Base-by-base conservation (phyloP, 2,113 vertebrate genomes). In the Carettochelys insculpta region DNA sequence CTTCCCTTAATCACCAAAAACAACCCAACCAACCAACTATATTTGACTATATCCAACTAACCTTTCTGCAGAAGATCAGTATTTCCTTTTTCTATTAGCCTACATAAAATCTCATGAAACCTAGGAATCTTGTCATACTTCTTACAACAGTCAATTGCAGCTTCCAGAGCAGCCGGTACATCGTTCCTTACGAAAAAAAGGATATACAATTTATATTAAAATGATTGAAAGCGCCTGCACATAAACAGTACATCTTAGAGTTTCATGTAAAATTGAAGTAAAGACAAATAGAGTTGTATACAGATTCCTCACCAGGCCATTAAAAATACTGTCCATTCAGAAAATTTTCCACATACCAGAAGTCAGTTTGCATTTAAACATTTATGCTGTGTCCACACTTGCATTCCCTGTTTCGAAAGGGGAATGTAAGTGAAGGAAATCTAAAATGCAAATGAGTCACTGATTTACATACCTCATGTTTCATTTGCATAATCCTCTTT, bases 1-100 rank as follows among this genome's bases (percentile, higher is more conserved):
- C 4, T 24, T 80, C n/a, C 51, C 56, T 68, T 27, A 80, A 77
- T 54, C 10, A 88, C 11, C 27, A 78, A 9, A 52, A n/a, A 54
- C 47, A 77, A 38, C 77, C 12, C 61, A 54, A 53, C 11, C 75
- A 54, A 53, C 11, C 75, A 78, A 83, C 8, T 92, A 34, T 8
- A 84, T 89, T 82, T 89, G 51, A 85, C 10, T 6, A 88, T 5
- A 45, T 77, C 75, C 47, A 80, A 97, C 97, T 92, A 81, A 99
- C 99, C 99, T 98, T 99, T 99, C 77, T 99, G 98, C 84, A 99
- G 98, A 34, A 98, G 96, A 29, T 98, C 98, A 1, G 98, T 98
- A 31, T 99, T 98, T 92, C 98, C 99, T 91, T 98, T 98, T 93
- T 99, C 98, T 97, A 99, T 96, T 96, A 99, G 97, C 80, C 43